Evolutionary conservation across 92 coral and sea anemone genomes (phyloP).

Genomic region (Heteractis magnifica): DNA sequence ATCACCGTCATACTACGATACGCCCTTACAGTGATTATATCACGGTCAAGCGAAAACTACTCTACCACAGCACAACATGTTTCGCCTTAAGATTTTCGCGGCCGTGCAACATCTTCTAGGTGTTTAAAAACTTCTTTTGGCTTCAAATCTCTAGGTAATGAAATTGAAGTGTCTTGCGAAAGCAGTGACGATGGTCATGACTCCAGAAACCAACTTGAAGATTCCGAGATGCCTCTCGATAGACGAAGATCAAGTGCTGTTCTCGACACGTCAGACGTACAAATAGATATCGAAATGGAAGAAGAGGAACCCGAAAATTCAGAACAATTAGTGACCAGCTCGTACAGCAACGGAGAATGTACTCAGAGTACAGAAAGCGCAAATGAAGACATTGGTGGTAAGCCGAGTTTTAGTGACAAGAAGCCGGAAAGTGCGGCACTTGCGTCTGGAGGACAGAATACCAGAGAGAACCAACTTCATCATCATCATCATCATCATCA

Average conservation of each 20-base stretch:
- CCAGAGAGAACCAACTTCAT: background rate
- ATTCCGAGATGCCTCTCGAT: constrained; percentile 28
- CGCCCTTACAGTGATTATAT: too few species aligned
- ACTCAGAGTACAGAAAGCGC: background rate
- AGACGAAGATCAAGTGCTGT: constrained; percentile 47
- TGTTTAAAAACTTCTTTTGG: background rate
- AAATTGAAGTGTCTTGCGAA: constrained; percentile 68
- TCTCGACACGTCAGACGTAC: constrained; percentile 52
- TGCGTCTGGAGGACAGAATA: background rate
- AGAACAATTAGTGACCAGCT: background rate
- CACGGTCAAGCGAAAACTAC: too few species aligned
- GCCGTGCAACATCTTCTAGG: background rate
- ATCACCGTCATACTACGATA: too few species aligned
- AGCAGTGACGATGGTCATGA: constrained; percentile 44
- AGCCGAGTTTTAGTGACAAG: constrained; percentile 27
- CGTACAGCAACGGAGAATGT: constrained; percentile 26
- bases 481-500: background rate
- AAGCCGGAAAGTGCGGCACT: constrained; percentile 24
- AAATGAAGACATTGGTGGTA: background rate
- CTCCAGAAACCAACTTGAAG: background rate
- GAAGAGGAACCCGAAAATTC: constrained; percentile 40
- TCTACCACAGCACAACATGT: too few species aligned
- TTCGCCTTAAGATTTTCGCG: too few species aligned
- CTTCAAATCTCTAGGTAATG: constrained; percentile 36
- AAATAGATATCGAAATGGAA: constrained; percentile 54